Percentiles rank a stretch among this genome's conserved stretches.
These are phyloP conservation scores for Lapara coniferarum DNA, from an alignment of 2,888 invertebrate genomes.

Conservation along the genomic window DNA sequence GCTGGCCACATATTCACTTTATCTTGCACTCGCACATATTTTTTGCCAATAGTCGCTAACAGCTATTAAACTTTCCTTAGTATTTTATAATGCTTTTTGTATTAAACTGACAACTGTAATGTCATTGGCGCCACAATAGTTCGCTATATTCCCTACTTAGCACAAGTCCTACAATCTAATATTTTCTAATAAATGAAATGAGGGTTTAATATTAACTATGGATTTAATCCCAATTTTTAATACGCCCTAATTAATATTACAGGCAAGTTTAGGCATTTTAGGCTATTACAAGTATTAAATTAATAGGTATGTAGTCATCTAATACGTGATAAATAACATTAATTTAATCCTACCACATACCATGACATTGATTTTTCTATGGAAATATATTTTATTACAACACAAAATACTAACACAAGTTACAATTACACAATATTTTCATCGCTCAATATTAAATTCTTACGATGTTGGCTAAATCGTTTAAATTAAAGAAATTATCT, in stretches of 20 bases:
- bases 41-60: too few species aligned
- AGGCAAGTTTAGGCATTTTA: slow-evolving; percentile 78
- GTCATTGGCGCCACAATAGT: neutral
- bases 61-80: too few species aligned
- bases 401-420: slow-evolving; percentile 56
- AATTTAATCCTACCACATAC: slow-evolving; percentile 31
- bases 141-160: slow-evolving; percentile 13
- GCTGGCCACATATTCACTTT: too few species aligned
- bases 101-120: too few species aligned
- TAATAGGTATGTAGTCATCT: slow-evolving; percentile 29
- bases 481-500: slow-evolving; percentile 49
- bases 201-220: slow-evolving; percentile 59
- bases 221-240: slow-evolving; percentile 63
- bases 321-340: slow-evolving; percentile 11
- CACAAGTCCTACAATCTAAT: slow-evolving; percentile 50
- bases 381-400: slow-evolving; percentile 44
- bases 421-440: slow-evolving; percentile 46
- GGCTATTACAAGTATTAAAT: slow-evolving; percentile 45
- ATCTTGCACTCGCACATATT: too few species aligned
- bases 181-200: slow-evolving; percentile 58
- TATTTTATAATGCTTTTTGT: too few species aligned
- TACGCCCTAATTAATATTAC: slow-evolving; percentile 63
- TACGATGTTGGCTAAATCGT: slow-evolving; percentile 32
- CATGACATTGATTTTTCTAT: slow-evolving; percentile 68
- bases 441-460: slow-evolving; percentile 46